Percentiles rank a stretch among this genome's conserved stretches.
phyloP scores from a whole-genome alignment of 2,888 invertebrate species.

The Lymantria monacha region DNA sequence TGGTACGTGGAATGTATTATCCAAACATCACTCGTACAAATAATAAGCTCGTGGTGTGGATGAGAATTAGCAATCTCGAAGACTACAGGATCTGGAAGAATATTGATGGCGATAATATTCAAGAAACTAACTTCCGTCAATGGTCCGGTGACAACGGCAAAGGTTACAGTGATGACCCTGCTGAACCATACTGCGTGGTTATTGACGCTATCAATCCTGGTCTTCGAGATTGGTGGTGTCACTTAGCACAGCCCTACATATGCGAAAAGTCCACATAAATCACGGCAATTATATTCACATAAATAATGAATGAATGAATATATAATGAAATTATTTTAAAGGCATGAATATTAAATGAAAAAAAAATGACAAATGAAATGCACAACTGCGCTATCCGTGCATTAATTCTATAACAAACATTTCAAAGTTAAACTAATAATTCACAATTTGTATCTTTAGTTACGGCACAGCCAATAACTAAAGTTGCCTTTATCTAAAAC shows the following conservation, averaged over 20 bases:
- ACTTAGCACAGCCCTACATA: slow-evolving; percentile 52
- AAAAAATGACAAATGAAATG: too few relatives aligned
- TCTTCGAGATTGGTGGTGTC: slow-evolving; percentile 62
- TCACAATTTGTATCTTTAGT: neutral
- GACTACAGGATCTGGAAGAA: slow-evolving; percentile 54
- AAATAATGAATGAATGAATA: too few relatives aligned
- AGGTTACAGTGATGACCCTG: slow-evolving; percentile 45
- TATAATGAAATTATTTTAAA: too few relatives aligned
- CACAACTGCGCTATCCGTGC: too few relatives aligned
- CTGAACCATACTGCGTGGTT: slow-evolving; percentile 64
- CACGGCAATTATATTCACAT: too few relatives aligned
- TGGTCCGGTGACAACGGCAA: too few relatives aligned
- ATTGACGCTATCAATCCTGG: slow-evolving; percentile 59
- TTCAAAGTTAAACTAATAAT: too few relatives aligned
- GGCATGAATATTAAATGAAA: too few relatives aligned
- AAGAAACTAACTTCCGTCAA: too few relatives aligned
- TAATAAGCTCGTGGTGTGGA: slow-evolving; percentile 54
- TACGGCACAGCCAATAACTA: neutral
- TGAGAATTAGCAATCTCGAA: slow-evolving; percentile 60
- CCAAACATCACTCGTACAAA: slow-evolving; percentile 41
- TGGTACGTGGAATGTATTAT: slow-evolving; percentile 58
- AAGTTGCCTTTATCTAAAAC: slow-evolving; percentile 25
- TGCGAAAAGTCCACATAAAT: slow-evolving; percentile 42
- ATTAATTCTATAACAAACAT: too few relatives aligned
- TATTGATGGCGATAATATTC: too few relatives aligned